Base-by-base conservation (phyloP, 2,797 vertebrate species). In the Hyperoplus immaculatus region DNA sequence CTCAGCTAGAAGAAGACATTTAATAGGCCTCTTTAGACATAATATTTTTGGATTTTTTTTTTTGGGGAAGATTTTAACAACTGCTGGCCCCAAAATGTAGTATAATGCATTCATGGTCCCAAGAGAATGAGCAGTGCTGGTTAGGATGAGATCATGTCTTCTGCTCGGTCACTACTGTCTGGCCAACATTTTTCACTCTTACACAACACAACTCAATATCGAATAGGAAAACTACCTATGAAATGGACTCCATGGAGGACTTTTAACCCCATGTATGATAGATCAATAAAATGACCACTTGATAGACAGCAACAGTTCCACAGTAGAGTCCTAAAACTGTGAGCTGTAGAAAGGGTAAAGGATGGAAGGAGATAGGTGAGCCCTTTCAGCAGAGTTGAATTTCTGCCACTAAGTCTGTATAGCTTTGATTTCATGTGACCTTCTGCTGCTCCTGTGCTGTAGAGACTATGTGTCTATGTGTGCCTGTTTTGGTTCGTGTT, bases 381-480 rank as follows among this genome's bases (percentile, higher is more conserved):
- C 61, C 71, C 47, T 58, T 66, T 77, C 53, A 29, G 76, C 14
- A 7, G 47, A 54, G 47, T 42, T 75, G 72, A 77, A 38, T 75
- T 77, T 79, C 29, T 85, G 80, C 83, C 82, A 59, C 78, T 45
- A 38, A 77, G 53, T 77, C 29, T 29, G 29, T 69, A 18, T 58
- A 64, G 78, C 71, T 84, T 81, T 77, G 71, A 83, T 89, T 89
- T 80, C 83, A 74, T 75, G 72, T 89, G 87, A 92, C 91, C 88
- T 88, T 82, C 84, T 43, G 21, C 77, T 86, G 72, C 75, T 80
- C 79, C 21, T 29, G 29, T 29, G 43, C 75, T 41, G 63, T 56
- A 54, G 50, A 77, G 69, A 51, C 78, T 80, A 29, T 29, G 29
- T 29, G 29, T 82, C 82, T 57, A 73, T 84, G 49, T 45, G 9